A percentile compares a stretch with the other conserved stretches of the same genome.
These are phyloP conservation scores for Aplidium turbinatum DNA, from an alignment of 23 tunicate species.

Conservation along the genomic window DNA sequence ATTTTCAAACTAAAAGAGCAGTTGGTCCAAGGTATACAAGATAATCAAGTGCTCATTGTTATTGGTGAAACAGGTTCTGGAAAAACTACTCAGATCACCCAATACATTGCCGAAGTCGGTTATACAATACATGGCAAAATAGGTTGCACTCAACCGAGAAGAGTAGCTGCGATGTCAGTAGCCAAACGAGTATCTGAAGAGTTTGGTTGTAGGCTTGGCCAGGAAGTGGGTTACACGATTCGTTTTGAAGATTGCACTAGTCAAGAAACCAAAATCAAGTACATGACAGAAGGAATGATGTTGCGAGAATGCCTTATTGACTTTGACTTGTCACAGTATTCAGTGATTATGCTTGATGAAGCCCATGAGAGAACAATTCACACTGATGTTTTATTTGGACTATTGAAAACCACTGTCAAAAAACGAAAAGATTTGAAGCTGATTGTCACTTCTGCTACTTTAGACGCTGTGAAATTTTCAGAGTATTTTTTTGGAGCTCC, in stretches of 20 bases:
- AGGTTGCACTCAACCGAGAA: constrained; percentile 99
- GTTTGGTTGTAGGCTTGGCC: constrained; percentile 94
- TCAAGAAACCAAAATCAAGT: constrained; percentile 92
- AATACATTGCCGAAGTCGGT: constrained; percentile 96
- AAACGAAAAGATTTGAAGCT: constrained; percentile 88
- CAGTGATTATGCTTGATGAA: constrained; percentile 98
- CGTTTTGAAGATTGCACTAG: constrained; percentile 99
- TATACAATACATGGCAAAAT: constrained; percentile 84
- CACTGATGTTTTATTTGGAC: constrained; percentile 97
- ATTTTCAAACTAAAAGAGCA: constrained; percentile 91
- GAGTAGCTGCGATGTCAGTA: constrained; percentile 99
- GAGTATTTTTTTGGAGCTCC: constrained; percentile 97
- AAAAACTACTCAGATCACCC: constrained; percentile 99
- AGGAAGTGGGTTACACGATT: constrained; percentile 99
- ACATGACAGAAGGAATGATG: constrained; percentile 99
- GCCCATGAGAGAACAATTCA: constrained; percentile 99
- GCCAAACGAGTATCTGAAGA: constrained; percentile 98
- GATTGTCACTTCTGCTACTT: constrained; percentile 97
- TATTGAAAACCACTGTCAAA: constrained; percentile 74
- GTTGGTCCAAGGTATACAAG: constrained; percentile 81
- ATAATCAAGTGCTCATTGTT: constrained; percentile 94
- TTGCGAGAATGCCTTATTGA: constrained; percentile 95
- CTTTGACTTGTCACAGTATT: constrained; percentile 80
- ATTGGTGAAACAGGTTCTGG: constrained; percentile 99
- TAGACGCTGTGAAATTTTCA: constrained; percentile 98